Evolutionary conservation across 2,888 invertebrate genomes (phyloP), one percentile per base, ranked within the genome.

Genomic region (Pyrrhia umbra): DNA sequence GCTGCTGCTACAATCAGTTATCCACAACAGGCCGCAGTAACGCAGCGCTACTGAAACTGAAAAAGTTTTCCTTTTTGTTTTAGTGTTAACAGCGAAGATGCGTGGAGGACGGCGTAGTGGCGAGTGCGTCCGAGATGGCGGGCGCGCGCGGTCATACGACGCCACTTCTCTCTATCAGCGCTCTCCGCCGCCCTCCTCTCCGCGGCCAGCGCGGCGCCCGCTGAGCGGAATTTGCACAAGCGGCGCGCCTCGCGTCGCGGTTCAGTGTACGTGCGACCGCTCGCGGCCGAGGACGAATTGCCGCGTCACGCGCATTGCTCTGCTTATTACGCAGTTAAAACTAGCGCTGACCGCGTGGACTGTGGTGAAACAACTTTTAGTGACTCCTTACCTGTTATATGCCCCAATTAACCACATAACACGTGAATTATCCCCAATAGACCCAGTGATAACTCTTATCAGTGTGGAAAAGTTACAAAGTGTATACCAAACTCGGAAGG

Each of bases 301-400:
- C 79, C 83, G 88, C 87, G 86, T 80, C 80, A 80, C 90, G 86
- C 87, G 86, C 82, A 79, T 84, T 81, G 79, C 88, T 82, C 86
- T 84, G 88, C 89, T 93, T 94, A 95, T 92, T 95, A 95, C 95
- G 95, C 94, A 95, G 95, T 94, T 88, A 83, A 89, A 85, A 89
- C 86, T 84, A 86, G 82, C 86, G 85, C 83, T 84, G 85, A 92
- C 93, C 93, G 93, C 95, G 94, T 94, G 94, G 91, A 93, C 90
- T 88, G 79, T 77, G 75, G 79, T 80, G 75, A 83, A 85, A 82
- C 73, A 76, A 85, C 81, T 83, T 82, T 76, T 66, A 79, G 78
- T 81, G 79, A 67, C 66, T 67, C 68, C 64, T 57, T 59, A 62
- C 64, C 69, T 61, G 67, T 70, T 68, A 34, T 73, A 77, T 75